Evolutionary conservation across 2,797 vertebrate species (phyloP).

Genomic region (Pantherophis alleghaniensis): DNA sequence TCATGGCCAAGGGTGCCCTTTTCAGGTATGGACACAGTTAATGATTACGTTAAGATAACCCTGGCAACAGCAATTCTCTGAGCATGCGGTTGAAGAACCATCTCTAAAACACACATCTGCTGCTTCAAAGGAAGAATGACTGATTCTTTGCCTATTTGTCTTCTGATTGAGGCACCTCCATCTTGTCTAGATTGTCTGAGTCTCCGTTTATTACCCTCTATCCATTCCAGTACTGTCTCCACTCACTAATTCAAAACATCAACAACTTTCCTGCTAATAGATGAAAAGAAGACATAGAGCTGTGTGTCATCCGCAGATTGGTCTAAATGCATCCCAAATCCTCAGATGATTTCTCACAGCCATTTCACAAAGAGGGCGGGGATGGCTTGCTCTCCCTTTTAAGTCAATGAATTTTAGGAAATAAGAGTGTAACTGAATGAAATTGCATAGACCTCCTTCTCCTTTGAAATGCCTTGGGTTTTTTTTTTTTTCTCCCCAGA

Average conservation of each 20-base stretch:
- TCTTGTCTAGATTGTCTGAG: neutral
- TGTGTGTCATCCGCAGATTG: neutral
- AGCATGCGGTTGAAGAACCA: neutral
- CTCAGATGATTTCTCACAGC: neutral
- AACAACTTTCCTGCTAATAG: neutral
- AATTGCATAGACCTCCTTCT: conserved; percentile 28
- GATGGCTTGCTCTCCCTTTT: neutral
- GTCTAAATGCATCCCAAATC: neutral
- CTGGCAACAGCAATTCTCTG: neutral
- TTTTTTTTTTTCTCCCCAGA: neutral
- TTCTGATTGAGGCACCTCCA: neutral
- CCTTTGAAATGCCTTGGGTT: conserved; percentile 23
- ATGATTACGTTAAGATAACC: neutral
- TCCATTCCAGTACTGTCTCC: neutral
- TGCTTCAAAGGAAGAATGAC: neutral
- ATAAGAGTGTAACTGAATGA: neutral
- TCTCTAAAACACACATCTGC: neutral
- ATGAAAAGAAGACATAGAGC: neutral
- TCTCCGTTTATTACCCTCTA: neutral
- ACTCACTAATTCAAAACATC: neutral
- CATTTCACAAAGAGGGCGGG: neutral
- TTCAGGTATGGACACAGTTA: neutral
- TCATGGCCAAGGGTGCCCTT: neutral
- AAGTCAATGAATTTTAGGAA: neutral
- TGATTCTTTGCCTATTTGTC: neutral